phyloP scores from a whole-genome alignment of 2,797 vertebrate species.

The Serranus cabrilla region DNA sequence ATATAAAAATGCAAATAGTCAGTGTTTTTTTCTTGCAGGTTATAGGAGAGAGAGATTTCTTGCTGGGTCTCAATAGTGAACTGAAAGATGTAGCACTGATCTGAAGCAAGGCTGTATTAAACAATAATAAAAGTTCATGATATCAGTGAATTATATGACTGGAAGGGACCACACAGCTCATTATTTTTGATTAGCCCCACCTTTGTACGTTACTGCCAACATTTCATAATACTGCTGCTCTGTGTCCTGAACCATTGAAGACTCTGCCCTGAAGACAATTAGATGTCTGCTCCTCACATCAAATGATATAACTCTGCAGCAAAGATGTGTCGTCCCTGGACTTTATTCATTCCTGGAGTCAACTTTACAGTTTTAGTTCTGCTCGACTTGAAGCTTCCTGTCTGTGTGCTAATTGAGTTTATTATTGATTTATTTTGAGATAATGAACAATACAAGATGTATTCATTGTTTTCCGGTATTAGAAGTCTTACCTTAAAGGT shows the following conservation, averaged over 20 bases:
- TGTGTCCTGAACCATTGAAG: constrained; percentile 26
- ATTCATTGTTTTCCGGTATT: background rate
- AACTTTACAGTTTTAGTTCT: background rate
- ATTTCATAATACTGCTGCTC: constrained; percentile 29
- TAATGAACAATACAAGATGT: background rate
- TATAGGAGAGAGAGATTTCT: background rate
- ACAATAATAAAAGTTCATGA: constrained; percentile 37
- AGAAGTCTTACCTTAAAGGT: too few relatives aligned
- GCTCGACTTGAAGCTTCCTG: background rate
- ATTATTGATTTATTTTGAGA: background rate
- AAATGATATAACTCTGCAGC: constrained; percentile 1
- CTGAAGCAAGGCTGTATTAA: constrained; percentile 19
- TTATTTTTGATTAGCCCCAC: constrained; percentile 65
- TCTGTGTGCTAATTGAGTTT: constrained; percentile 1
- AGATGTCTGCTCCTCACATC: constrained; percentile 31
- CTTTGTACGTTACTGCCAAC: constrained; percentile 30
- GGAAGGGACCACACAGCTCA: constrained; percentile 39
- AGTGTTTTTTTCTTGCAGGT: constrained; percentile 14
- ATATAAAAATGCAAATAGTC: constrained; percentile 1
- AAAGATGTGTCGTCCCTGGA: background rate
- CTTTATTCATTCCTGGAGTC: constrained; percentile 16
- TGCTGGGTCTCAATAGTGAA: constrained; percentile 3
- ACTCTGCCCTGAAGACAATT: constrained; percentile 15
- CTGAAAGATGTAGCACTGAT: background rate
- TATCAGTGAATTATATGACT: constrained; percentile 16